phyloP scores from a whole-genome alignment of 2,888 invertebrate species.

The Diplazon laetatorius region DNA sequence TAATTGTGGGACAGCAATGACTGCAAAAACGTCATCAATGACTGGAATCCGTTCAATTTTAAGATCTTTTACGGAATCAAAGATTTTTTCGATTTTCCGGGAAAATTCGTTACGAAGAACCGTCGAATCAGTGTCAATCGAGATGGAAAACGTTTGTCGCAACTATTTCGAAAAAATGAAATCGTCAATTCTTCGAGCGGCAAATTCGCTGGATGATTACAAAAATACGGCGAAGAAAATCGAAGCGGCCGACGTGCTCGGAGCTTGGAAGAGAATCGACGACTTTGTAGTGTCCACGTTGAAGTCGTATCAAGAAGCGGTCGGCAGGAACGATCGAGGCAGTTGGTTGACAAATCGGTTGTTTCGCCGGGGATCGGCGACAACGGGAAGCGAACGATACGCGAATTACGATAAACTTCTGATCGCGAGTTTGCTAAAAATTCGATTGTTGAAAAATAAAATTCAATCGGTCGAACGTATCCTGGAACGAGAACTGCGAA shows the following conservation, averaged over 20 bases:
- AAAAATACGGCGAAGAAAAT: neutral
- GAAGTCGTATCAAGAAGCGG: conserved; percentile 14
- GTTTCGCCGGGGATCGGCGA: neutral
- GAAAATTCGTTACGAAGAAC: conserved; percentile 12
- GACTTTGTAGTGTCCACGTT: conserved; percentile 19
- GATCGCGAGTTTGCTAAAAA: conserved; percentile 2
- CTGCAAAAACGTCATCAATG: neutral
- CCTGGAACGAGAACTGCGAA: conserved; percentile 33
- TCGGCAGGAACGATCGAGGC: neutral
- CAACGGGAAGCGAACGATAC: neutral
- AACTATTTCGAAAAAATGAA: neutral
- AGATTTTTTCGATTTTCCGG: neutral
- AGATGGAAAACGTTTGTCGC: neutral
- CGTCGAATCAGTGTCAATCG: neutral
- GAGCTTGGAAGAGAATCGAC: conserved; percentile 38
- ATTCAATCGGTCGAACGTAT: conserved; percentile 20
- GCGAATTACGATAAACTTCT: conserved; percentile 11
- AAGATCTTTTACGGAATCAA: neutral
- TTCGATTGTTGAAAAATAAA: conserved; percentile 33
- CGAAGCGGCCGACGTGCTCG: neutral
- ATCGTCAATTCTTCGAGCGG: conserved; percentile 1
- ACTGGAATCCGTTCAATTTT: neutral
- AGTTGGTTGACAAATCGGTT: conserved; percentile 5
- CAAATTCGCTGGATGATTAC: neutral
- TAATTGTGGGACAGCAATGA: neutral